Conservation (phyloP, 1,140 invertebrate genomes). For the Orchesella cincta region DNA sequence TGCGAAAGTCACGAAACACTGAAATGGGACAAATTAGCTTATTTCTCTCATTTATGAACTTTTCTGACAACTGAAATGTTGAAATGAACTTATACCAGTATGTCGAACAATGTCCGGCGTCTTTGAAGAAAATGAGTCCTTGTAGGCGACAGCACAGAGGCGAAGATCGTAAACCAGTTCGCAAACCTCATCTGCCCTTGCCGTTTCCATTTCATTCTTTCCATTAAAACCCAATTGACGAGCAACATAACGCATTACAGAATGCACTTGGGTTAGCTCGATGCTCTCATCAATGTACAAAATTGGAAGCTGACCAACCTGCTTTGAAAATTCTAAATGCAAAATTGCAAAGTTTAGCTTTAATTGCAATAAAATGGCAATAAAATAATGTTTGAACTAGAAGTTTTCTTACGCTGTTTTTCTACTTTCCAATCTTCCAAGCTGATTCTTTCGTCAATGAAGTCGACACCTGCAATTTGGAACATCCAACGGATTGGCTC, state of each 20-base stretch:
- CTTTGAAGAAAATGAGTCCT: constrained; percentile 3
- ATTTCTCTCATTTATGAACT: neutral
- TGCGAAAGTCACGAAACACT: constrained; percentile 20
- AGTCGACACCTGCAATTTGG: constrained; percentile 2
- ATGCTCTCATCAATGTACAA: constrained; percentile 17
- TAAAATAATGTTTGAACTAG: too few species aligned
- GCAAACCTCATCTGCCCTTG: constrained; percentile 11
- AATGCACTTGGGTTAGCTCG: constrained; percentile 22
- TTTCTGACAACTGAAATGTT: too few species aligned
- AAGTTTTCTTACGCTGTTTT: constrained; percentile 1
- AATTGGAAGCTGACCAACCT: constrained; percentile 22
- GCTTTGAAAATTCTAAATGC: neutral
- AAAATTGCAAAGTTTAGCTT: too few species aligned
- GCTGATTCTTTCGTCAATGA: neutral
- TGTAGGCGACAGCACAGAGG: neutral
- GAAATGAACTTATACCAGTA: constrained; percentile 29
- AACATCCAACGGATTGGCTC: constrained; percentile 28
- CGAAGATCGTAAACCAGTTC: constrained; percentile 20
- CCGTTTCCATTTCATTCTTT: neutral
- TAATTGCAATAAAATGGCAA: too few species aligned
- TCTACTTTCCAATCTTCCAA: constrained; percentile 19
- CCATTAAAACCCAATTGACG: constrained; percentile 15
- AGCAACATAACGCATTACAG: constrained; percentile 20
- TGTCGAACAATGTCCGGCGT: constrained; percentile 27
- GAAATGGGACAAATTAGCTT: neutral